Evolutionary conservation across 2,888 invertebrate species (phyloP), one percentile per base, ranked within the genome.

Genomic region (Empis stercorea): DNA sequence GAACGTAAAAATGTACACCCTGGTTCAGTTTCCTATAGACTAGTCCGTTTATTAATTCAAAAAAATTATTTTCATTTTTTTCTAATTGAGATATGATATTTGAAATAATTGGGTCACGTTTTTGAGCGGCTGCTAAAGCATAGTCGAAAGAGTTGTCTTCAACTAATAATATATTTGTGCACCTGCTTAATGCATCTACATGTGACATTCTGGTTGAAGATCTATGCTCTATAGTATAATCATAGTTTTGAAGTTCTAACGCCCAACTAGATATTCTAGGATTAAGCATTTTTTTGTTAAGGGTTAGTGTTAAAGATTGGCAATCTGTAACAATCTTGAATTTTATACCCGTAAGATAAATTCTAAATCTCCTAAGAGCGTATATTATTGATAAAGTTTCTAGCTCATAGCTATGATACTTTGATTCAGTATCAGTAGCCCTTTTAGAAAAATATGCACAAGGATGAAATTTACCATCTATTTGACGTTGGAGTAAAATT

Each of bases 111-210:
- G 45, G 36, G 39, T 59, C 59, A 32, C 37, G 37, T 15, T 45
- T 46, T 44, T 54, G 51, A 38, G 47, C 39, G 10, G 48, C 47
- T 41, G 50, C 51, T 14, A 49, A 38, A 9, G 45, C 42, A 45
- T n/a, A n/a, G n/a, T 49, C 49, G 42, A 49, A 49, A 9, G 42
- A n/a, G 11, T 44, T 37, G 9, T 45, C 42, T 32, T 40, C 46
- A 11, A 40, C n/a, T 43, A 47, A 34, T 32, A 51, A 37, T 20
- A 53, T 48, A 27, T n/a, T n/a, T n/a, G n/a, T n/a, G n/a, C 45
- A 40, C 30, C 58, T 46, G 43, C 60, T 61, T 17, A 61, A 45
- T 7, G 60, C 57, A 49, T 62, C 59, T 1, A 57, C 60, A 50
- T 62, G 61, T 15, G 38, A 38, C 63, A 61, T 63, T n/a, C n/a